Base-by-base conservation (phyloP, 1,140 invertebrate genomes). In the Venustaconcha ellipsiformis region DNA sequence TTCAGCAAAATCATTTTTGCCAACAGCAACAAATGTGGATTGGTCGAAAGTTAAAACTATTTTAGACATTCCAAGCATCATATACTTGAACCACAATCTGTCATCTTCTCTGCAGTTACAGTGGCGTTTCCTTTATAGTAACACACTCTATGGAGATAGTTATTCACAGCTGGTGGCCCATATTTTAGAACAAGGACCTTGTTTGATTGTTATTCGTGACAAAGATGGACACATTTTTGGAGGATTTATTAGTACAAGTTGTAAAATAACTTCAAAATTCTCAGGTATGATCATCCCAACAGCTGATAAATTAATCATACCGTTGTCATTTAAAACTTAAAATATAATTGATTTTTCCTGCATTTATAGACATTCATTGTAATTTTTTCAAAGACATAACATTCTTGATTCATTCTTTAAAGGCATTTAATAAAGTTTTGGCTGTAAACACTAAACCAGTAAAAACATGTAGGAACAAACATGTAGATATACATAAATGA, bases 201-300 rank as follows among this genome's bases (percentile, higher is more conserved):
- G 79, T 30, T 64, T 90, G 13, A 48, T 91, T 18, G 70, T 90
- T 26, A 70, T 91, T 1, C 78, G 94, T 86, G 95, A 97, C 83
- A 93, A 92, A 66, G 92, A 93, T 82, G 94, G 95, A n/a, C 92
- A 95, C 85, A 93, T 96, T 8, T 97, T 98, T 91, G 96, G 96
- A 15, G 96, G 94, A 57, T 97, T 94, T 91, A 94, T 95, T 1
- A 92, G 95, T 1, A 91, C 92, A 57, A 93, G 92, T 74, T 97
- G 96, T 95, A 85, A 90, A 3, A 79, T 94, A 3, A 92, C 93
- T 59, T 93, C 95, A 14, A 93, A 93, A 79, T 96, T 94, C 86
- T 92, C 91, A 79, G 92, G 92, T 90, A 75, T 78, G 23, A 14
- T 30, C 17, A 56, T 20, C 65, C 65, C 69, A n/a, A 20, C 17